Evolutionary conservation across 1,140 invertebrate species (phyloP).

Genomic region (Tetramorium alpestre): DNA sequence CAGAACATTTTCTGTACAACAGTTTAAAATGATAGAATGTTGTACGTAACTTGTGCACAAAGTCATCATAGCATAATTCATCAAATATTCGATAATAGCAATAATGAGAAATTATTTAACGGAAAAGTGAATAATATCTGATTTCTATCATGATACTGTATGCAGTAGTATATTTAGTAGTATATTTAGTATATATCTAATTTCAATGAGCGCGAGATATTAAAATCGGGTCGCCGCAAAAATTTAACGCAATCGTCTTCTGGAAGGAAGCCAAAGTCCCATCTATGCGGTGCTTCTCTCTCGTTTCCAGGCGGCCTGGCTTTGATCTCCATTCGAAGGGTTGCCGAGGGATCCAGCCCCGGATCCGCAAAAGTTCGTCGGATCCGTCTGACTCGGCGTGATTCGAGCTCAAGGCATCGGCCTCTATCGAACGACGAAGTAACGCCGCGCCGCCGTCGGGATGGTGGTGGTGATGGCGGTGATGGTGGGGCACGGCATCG

Average conservation of each 20-base stretch:
- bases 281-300: background rate
- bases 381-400: constrained; percentile 69
- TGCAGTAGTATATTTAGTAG: background rate
- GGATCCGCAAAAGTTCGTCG: constrained; percentile 66
- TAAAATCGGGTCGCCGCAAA: constrained; percentile 38
- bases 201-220: background rate
- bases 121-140: background rate
- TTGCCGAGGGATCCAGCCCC: constrained; percentile 53
- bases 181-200: background rate
- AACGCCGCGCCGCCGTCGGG: constrained; percentile 38
- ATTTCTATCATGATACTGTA: background rate
- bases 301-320: constrained; percentile 38
- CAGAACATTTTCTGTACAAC: background rate
- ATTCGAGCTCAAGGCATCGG: constrained; percentile 74
- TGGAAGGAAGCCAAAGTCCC: constrained; percentile 20
- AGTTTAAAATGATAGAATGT: background rate
- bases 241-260: constrained; percentile 21
- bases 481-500: constrained; percentile 31
- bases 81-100: background rate
- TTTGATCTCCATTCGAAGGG: constrained; percentile 69
- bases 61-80: background rate
- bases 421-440: constrained; percentile 72
- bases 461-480: constrained; percentile 12
- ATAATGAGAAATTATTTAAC: background rate
- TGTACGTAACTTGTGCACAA: background rate